Conservation (phyloP, 2,888 invertebrate species). For the Hoplodrina blanda region DNA sequence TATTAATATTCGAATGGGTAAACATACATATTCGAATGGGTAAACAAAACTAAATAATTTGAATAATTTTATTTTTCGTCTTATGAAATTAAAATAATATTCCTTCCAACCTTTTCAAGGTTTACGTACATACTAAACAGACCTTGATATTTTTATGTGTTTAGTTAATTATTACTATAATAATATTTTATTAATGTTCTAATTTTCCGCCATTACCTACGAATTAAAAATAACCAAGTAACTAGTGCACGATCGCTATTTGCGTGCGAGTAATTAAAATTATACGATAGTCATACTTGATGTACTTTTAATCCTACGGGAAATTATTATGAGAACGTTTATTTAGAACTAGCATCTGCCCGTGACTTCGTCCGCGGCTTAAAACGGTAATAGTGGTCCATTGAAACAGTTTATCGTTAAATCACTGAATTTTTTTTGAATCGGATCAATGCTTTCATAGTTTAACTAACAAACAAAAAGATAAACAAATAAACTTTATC, state of each 20-base stretch:
- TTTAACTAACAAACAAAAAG: too few species aligned
- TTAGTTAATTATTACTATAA: constrained; percentile 9
- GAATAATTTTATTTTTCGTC: too few species aligned
- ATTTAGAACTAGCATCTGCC: too few species aligned
- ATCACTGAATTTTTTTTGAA: too few species aligned
- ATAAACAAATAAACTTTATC: too few species aligned
- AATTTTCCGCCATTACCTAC: constrained; percentile 38
- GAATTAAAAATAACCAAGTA: constrained; percentile 43
- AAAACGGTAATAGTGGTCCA: too few species aligned
- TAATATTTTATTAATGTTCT: constrained; percentile 32
- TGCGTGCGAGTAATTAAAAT: constrained; percentile 28
- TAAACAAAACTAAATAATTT: too few species aligned
- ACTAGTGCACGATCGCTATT: constrained; percentile 39
- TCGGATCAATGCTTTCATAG: too few species aligned
- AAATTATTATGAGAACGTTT: neutral
- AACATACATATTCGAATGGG: too few species aligned
- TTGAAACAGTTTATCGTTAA: too few species aligned
- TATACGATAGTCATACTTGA: neutral
- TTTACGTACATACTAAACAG: neutral
- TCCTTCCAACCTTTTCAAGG: neutral
- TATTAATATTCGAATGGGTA: too few species aligned
- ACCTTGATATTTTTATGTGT: constrained; percentile 31
- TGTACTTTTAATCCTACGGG: neutral
- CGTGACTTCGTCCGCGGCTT: too few species aligned
- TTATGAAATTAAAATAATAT: neutral